A percentile compares a stretch with the other conserved stretches of the same genome.
Conservation (phyloP, 2,113 vertebrate species). For the Toxotes chatareus region DNA sequence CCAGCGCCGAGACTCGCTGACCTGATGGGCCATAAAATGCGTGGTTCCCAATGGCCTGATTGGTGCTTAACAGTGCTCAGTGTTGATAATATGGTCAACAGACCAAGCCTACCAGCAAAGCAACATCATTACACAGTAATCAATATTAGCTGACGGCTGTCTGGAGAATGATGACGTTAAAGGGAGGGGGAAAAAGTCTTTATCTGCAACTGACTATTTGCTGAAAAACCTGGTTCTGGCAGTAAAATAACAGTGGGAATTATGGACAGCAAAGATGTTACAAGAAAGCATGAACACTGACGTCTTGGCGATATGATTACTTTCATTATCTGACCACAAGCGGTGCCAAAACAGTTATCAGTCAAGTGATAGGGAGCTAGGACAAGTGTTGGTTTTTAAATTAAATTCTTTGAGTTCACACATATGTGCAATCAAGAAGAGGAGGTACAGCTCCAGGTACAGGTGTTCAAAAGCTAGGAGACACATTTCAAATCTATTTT, state of each 20-base stretch:
- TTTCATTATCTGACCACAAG: slow-evolving; percentile 34
- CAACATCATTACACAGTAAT: slow-evolving; percentile 56
- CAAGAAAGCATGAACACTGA: slow-evolving; percentile 15
- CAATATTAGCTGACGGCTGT: slow-evolving; percentile 44
- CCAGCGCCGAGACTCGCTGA: neutral
- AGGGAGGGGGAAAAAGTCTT: slow-evolving; percentile 15
- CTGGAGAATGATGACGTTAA: slow-evolving; percentile 25
- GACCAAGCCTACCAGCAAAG: slow-evolving; percentile 22
- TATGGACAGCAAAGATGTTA: slow-evolving; percentile 46
- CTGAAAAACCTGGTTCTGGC: slow-evolving; percentile 28
- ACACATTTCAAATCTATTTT: too few relatives aligned
- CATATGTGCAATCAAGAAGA: neutral
- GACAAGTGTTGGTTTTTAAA: neutral
- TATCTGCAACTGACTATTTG: slow-evolving; percentile 21
- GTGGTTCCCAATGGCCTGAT: slow-evolving; percentile 26
- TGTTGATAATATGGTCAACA: slow-evolving; percentile 40
- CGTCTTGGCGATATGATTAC: slow-evolving; percentile 25
- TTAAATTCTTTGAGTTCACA: neutral
- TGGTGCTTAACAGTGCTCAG: slow-evolving; percentile 41
- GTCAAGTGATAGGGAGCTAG: neutral
- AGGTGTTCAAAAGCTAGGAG: neutral
- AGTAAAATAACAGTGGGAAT: slow-evolving; percentile 32
- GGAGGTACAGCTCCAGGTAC: neutral
- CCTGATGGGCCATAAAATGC: slow-evolving; percentile 29
- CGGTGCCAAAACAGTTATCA: neutral